Conservation (phyloP, 2,797 vertebrate species). For the Cyprinella venusta region DNA sequence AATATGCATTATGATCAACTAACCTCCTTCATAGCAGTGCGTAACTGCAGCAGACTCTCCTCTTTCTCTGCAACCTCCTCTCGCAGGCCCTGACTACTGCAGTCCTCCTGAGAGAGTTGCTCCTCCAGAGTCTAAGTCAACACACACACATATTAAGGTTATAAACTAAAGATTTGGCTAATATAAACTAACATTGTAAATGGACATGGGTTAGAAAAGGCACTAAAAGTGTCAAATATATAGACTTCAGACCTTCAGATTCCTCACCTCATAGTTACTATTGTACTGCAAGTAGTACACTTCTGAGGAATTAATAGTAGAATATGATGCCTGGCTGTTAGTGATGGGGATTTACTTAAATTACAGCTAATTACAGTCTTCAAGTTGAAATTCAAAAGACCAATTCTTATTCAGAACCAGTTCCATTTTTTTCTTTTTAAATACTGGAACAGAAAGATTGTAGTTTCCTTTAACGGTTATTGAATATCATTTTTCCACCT, state of each 20-base stretch:
- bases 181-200: background rate
- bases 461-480: background rate
- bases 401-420: slow-evolving; percentile 1
- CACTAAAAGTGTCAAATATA: no score
- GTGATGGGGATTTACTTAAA: background rate
- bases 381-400: background rate
- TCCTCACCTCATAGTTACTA: background rate
- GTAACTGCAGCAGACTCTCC: slow-evolving; percentile 83
- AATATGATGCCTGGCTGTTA: background rate
- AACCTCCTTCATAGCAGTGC: slow-evolving; percentile 90
- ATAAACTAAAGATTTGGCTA: background rate
- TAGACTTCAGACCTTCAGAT: background rate
- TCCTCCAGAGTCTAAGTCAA: slow-evolving; percentile 83
- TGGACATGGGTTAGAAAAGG: no score
- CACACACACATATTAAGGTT: slow-evolving; percentile 37
- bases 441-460: background rate
- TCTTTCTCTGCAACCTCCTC: slow-evolving; percentile 87
- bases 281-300: background rate
- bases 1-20: background rate
- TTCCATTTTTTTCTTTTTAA: background rate
- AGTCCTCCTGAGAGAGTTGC: slow-evolving; percentile 90
- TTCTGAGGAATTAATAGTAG: background rate
- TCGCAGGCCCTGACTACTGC: slow-evolving; percentile 85
- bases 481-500: background rate
- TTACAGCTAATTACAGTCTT: slow-evolving; percentile 5